Percentiles rank a stretch among this genome's conserved stretches.
These are phyloP conservation scores for Idaea biselata DNA, from an alignment of 2,888 invertebrate species.

Conservation along the genomic window DNA sequence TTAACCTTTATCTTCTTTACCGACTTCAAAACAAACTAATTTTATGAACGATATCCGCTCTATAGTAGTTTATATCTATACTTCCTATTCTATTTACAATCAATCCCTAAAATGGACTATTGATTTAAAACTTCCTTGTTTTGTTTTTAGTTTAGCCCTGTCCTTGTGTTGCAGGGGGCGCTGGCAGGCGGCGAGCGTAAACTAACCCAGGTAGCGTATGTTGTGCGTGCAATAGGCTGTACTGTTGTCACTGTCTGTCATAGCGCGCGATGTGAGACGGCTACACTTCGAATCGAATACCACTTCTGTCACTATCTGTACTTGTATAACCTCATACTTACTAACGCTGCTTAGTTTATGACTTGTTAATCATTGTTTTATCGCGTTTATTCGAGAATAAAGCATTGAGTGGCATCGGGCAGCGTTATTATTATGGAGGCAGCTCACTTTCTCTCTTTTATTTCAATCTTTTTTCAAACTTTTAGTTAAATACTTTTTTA, in stretches of 20 bases:
- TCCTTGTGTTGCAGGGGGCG: constrained; percentile 76
- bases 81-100: too few relatives aligned
- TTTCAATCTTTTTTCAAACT: not conserved
- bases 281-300: constrained; percentile 63
- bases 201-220: constrained; percentile 77
- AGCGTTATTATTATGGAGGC: not conserved
- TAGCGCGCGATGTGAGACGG: constrained; percentile 74
- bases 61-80: too few relatives aligned
- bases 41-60: too few relatives aligned
- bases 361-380: not conserved
- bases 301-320: constrained; percentile 23
- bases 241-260: constrained; percentile 79
- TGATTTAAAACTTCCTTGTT: not conserved
- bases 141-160: not conserved
- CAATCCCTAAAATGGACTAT: too few relatives aligned
- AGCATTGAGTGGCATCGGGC: not conserved
- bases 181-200: constrained; percentile 71
- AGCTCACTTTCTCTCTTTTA: not conserved
- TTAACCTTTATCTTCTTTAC: too few relatives aligned
- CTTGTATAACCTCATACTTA: not conserved
- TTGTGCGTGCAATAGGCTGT: constrained; percentile 81
- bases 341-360: not conserved
- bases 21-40: too few relatives aligned
- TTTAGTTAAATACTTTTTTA: not conserved
- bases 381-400: not conserved